Evolutionary conservation across 2,797 vertebrate genomes (phyloP), one percentile per base, ranked within the genome.

Genomic region (Myioborus miniatus): DNA sequence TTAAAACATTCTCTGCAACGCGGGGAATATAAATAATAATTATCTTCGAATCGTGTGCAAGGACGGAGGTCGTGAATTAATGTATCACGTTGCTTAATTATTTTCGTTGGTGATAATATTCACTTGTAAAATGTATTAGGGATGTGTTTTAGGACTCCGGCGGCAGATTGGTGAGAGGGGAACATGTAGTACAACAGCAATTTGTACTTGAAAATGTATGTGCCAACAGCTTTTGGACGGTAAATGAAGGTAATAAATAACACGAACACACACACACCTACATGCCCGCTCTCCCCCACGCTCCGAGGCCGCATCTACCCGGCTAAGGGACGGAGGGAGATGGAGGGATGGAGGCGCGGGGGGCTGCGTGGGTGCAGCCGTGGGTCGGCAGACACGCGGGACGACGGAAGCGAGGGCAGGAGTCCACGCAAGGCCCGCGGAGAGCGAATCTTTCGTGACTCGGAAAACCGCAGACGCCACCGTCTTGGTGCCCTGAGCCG

Each of bases 181-280:
- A 95, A 87, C 94, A 93, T 84, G 81, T 68, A 83, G 68, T 52
- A 83, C 93, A 78, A 90, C 59, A 75, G 94, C 89, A 97, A 96
- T 96, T 97, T 96, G 96, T 94, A 81, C 93, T 95, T 82, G 90
- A 90, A 85, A 96, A 97, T 96, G 90, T 77, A 96, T 70, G 93
- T 89, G 88, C 93, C 95, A 79, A 89, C 88, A 94, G 95, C 79
- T 92, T 91, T 90, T 89, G 75, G 91, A 96, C 64, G 88, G 71
- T 77, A 95, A 97, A 96, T 95, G 84, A 87, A 88, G 93, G 96
- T 27, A 94, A 97, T 97, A 95, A 96, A 96, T 95, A 94, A 96
- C 67, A 58, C 4, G 76, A 83, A 94, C 86, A 89, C 95, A 49
- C 87, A 58, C 93, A 91, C 60, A 26, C 88, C 55, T 52, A 46